Conservation (phyloP, 1,140 invertebrate genomes). For the Berghia stephanieae region DNA sequence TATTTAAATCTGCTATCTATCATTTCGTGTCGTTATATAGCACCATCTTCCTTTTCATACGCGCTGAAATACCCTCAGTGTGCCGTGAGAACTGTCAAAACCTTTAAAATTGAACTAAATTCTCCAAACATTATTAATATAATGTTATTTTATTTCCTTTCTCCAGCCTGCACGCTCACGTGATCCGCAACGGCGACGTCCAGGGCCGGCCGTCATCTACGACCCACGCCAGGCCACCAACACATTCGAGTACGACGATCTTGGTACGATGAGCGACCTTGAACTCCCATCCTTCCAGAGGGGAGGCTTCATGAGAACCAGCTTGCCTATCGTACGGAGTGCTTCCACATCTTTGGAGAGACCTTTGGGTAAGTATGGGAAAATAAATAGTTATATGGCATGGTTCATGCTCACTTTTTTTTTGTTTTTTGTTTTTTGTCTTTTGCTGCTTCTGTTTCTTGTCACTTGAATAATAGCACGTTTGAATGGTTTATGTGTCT, state of each 20-base stretch:
- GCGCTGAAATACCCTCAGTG: no score
- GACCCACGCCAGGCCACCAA: slow-evolving; percentile 39
- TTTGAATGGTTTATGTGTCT: no score
- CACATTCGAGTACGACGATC: slow-evolving; percentile 81
- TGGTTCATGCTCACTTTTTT: no score
- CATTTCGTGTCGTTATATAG: background rate
- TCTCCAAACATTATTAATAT: background rate
- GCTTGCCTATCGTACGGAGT: slow-evolving; percentile 90
- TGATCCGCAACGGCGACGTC: slow-evolving; percentile 48
- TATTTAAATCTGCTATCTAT: background rate
- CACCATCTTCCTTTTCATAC: background rate
- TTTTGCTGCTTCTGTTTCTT: slow-evolving; percentile 3
- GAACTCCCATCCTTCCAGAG: slow-evolving; percentile 87
- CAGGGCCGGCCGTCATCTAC: slow-evolving; percentile 50
- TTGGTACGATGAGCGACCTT: slow-evolving; percentile 96
- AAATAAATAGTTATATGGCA: background rate
- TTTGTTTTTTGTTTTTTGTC: background rate
- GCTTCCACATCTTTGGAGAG: slow-evolving; percentile 93
- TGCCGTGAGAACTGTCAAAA: no score
- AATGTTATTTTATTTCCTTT: background rate
- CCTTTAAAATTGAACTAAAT: background rate
- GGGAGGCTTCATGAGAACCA: slow-evolving; percentile 87
- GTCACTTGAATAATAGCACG: no score
- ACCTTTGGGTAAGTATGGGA: slow-evolving; percentile 48
- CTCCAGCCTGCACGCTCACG: slow-evolving; percentile 47